Evolutionary conservation across 2,797 vertebrate species (phyloP), one percentile per base, ranked within the genome.

Genomic region (Crypturellus tataupa): DNA sequence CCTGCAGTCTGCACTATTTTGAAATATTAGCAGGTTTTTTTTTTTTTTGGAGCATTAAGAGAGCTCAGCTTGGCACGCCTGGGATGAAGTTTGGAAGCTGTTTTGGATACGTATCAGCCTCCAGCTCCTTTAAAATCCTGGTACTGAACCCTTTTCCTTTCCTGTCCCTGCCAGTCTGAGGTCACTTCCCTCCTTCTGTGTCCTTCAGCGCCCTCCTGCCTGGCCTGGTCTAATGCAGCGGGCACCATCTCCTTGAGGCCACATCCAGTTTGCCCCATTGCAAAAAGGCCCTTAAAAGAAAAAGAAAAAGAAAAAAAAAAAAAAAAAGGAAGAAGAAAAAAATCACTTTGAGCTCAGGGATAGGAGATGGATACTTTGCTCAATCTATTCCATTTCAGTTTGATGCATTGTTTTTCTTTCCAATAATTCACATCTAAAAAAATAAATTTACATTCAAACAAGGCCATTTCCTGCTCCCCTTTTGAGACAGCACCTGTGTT

Each of bases 101-200:
- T 3, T 3, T 2, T 24, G 64, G 47, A 19, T 24, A 6, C 18
- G 27, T 64, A 59, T 79, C 31, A 33, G 4, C 35, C n/a, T 4
- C 60, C 63, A 81, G 16, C 25, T 35, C 64, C 29, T 58, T 37
- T 18, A 8, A 8, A 35, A 67, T 16, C 17, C 35, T 31, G 46
- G 5, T 25, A 27, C 1, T 7, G 27, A 40, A n/a, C 80, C 47
- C 18, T 80, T 40, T 44, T 68, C 35, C 44, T 85, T 40, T 18
- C 29, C 16, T 56, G 31, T 12, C 31, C 0, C 0, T 19, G 4
- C 8, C 12, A 58, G 4, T 31, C 13, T 9, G 10, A 24, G 19
- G 16, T 16, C 33, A 53, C 16, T 25, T 4, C 55, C 27, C 23
- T 56, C 59, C 69, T 73, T 6, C 7, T 31, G 24, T 1, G 13